These are phyloP conservation scores for Nesometra sesokonis DNA, from an alignment of 35 echinoderm and acorn worm genomes.

Conservation along the genomic window DNA sequence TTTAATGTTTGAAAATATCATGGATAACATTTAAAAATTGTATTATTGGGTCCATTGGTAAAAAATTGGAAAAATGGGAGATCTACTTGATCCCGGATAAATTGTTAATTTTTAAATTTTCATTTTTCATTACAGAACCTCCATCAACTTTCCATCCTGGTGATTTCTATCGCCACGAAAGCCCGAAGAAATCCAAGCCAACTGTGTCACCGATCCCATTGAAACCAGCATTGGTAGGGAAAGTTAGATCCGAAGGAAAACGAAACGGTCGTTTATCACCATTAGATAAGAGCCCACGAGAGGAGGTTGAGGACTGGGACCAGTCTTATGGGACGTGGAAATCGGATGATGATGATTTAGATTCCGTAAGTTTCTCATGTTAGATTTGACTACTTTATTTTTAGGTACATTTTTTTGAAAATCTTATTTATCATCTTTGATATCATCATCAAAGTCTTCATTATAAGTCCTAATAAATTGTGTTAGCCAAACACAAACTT, in stretches of 20 bases:
- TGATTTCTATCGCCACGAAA: background rate
- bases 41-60: no score
- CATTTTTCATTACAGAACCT: background rate
- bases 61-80: no score
- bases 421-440: no score
- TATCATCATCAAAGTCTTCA: no score
- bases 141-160: background rate
- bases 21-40: no score
- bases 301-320: background rate
- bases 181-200: conserved; percentile 1
- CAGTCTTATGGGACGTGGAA: background rate
- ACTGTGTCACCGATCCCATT: background rate
- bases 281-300: background rate
- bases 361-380: no score
- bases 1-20: no score
- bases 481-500: no score
- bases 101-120: background rate
- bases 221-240: background rate
- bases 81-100: no score
- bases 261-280: background rate
- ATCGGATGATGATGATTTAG: background rate
- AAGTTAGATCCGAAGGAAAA: background rate
- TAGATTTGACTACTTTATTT: no score
- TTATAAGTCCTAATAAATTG: no score
- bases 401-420: no score